Evolutionary conservation across 2,888 invertebrate genomes (phyloP), one percentile per base, ranked within the genome.

Genomic region (Xestia c-nigrum): DNA sequence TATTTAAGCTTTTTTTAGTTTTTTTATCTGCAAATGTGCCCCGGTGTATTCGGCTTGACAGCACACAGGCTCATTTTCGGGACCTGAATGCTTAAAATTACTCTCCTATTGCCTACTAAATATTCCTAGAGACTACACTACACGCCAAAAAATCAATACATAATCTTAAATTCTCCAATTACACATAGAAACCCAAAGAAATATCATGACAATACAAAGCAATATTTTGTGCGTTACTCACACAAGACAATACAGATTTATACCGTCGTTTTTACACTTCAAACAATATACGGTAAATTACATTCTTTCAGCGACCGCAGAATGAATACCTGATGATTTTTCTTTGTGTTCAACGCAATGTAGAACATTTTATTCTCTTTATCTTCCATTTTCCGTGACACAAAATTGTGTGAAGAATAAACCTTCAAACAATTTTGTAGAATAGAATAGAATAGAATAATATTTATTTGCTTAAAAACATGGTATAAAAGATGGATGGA

Each of bases 251-350:
- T 52, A 66, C 46, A 38, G 67, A 65, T 84, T 80, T 69, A 68
- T 80, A 10, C 38, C 64, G 31, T 66, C 75, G 72, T 61, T 57
- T 80, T 67, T 52, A 84, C 61, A 70, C 64, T 70, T 70, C 81
- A 84, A 83, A 83, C 85, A 80, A 84, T 84, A 66, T 47, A 70
- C 52, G 16, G 63, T 70, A 80, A 80, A 80, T 83, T 72, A 80
- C 72, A 84, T 63, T 82, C n/a, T 83, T 80, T 75, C 72, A 72
- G 43, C 63, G 43, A 10, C 24, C 59, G 43, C 57, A 21, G 66
- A 70, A 66, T 80, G 66, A 83, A 84, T 75, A 75, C 55, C 72
- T 66, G 69, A 72, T 66, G 80, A 84, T 50, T 70, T 52, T 46
- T 63, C 59, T 72, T 84, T 72, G 72, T 84, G 14, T 61, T 72